Evolutionary conservation across 2,113 vertebrate species (phyloP).

Genomic region (Saccopteryx leptura): DNA sequence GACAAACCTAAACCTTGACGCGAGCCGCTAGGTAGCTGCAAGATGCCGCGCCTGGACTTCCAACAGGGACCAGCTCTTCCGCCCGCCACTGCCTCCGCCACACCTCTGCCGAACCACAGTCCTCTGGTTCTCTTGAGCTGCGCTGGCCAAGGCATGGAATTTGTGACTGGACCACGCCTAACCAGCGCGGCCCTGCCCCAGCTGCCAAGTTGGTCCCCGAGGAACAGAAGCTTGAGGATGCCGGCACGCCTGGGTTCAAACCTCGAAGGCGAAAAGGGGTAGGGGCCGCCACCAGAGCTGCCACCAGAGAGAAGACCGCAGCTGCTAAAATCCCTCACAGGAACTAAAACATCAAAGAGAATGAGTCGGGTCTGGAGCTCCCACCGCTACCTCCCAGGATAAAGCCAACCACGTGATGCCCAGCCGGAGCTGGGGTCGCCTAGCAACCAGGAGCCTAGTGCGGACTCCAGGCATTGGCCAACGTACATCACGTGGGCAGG

Average conservation of each 20-base stretch:
- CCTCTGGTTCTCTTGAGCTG: not conserved
- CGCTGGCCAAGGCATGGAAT: not conserved
- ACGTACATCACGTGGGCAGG: not conserved
- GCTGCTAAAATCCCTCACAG: too few species aligned
- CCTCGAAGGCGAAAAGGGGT: not conserved
- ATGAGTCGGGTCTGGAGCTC: rapidly evolving
- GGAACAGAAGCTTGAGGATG: too few species aligned
- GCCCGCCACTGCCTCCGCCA: not conserved
- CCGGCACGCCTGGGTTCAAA: not conserved
- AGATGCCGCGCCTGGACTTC: not conserved
- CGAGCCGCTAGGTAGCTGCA: not conserved
- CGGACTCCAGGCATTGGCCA: not conserved
- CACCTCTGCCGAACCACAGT: not conserved
- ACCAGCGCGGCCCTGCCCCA: not conserved
- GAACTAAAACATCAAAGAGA: rapidly evolving
- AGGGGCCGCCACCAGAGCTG: rapidly evolving
- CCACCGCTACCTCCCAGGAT: rapidly evolving
- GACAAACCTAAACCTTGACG: not conserved
- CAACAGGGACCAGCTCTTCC: not conserved
- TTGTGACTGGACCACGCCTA: too few species aligned
- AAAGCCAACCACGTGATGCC: rapidly evolving
- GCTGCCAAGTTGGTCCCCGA: rapidly evolving
- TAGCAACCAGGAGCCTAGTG: constrained; percentile 54
- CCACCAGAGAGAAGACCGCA: too few species aligned
- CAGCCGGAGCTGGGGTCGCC: rapidly evolving